A percentile compares a stretch with the other conserved stretches of the same genome.
Evolutionary conservation across 2,888 invertebrate genomes (phyloP).

Genomic region (Apotomis capreana): DNA sequence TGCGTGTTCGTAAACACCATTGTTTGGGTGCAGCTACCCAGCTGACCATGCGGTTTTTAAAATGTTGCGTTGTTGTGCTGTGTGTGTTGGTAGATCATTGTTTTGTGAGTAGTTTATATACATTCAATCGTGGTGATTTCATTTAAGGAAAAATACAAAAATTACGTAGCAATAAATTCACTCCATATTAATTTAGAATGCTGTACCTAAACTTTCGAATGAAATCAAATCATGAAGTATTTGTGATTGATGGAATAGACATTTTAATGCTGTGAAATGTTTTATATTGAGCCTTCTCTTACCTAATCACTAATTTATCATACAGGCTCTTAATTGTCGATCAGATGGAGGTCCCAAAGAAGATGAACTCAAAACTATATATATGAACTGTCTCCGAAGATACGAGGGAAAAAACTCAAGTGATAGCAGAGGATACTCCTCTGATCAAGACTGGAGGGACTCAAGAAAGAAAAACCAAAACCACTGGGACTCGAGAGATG

Average conservation of each 20-base stretch:
- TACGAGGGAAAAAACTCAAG: slow-evolving; percentile 63
- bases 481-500: slow-evolving; percentile 56
- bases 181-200: no score
- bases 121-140: no score
- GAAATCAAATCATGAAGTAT: no score
- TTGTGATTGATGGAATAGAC: not conserved
- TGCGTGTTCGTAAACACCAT: slow-evolving; percentile 48
- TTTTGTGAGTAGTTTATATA: slow-evolving; percentile 57
- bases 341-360: slow-evolving; percentile 84
- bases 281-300: not conserved
- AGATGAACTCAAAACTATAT: slow-evolving; percentile 82
- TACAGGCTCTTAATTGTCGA: slow-evolving; percentile 83
- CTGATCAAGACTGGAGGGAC: slow-evolving; percentile 63
- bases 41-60: slow-evolving; percentile 59
- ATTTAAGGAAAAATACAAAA: no score
- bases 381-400: slow-evolving; percentile 82
- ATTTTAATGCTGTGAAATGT: not conserved
- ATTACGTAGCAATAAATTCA: no score
- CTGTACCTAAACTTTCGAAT: no score
- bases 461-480: slow-evolving; percentile 55
- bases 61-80: slow-evolving; percentile 55
- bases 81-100: slow-evolving; percentile 55
- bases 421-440: slow-evolving; percentile 52
- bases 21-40: slow-evolving; percentile 46
- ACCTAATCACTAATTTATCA: not conserved